Percentiles rank a stretch among this genome's conserved stretches.
These are phyloP conservation scores for Cephus rjabovi DNA, from an alignment of 2,888 invertebrate genomes.

Conservation along the genomic window DNA sequence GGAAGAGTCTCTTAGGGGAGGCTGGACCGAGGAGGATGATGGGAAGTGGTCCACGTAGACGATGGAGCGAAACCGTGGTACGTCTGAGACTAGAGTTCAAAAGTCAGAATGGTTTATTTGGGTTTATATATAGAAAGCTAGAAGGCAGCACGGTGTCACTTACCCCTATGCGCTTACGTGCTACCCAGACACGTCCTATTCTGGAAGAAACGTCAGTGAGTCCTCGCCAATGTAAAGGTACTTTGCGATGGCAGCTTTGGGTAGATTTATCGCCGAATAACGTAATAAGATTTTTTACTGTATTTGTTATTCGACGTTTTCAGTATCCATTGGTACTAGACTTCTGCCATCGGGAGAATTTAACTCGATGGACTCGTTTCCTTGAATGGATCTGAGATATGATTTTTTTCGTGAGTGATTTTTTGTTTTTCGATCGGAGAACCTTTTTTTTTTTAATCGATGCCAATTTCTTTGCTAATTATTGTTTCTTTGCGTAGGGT, in stretches of 20 bases:
- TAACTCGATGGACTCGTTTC: not conserved
- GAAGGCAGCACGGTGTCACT: slow-evolving; percentile 60
- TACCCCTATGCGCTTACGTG: slow-evolving; percentile 46
- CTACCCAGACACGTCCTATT: not conserved
- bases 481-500: not conserved
- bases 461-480: not conserved
- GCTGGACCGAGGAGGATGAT: not conserved
- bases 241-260: not conserved
- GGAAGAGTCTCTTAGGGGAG: not conserved
- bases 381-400: not conserved
- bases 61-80: not conserved
- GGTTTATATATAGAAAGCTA: slow-evolving; percentile 63
- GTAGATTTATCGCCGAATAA: not conserved
- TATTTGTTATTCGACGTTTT: not conserved
- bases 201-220: not conserved
- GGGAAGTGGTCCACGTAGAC: not conserved
- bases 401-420: not conserved
- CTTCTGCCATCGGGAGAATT: not conserved
- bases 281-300: not conserved
- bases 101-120: slow-evolving; percentile 63
- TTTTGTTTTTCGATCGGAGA: not conserved
- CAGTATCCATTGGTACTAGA: not conserved
- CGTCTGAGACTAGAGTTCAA: slow-evolving; percentile 45
- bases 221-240: not conserved
- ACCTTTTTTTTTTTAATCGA: not conserved